Evolutionary conservation across 2,113 vertebrate genomes (phyloP).

Genomic region (Acrocephalus kingi): DNA sequence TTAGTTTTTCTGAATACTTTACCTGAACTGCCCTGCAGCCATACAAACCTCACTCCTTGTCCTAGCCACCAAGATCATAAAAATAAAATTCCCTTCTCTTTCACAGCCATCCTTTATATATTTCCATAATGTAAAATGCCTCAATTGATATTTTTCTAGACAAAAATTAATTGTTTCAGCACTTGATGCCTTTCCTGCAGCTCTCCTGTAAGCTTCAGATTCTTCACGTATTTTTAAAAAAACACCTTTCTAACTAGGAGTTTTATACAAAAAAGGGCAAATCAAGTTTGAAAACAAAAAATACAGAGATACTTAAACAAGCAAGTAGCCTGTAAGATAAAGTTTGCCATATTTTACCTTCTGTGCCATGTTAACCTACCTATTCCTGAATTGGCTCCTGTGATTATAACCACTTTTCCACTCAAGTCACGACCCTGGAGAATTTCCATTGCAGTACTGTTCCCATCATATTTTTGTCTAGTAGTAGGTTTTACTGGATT

Average conservation of each 20-base stretch:
- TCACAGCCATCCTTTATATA: not conserved
- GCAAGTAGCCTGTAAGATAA: not conserved
- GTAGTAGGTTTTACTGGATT: conserved; percentile 81
- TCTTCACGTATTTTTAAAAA: not conserved
- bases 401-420: conserved; percentile 86
- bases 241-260: not conserved
- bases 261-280: not conserved
- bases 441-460: conserved; percentile 90
- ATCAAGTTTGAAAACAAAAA: not conserved
- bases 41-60: not conserved
- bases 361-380: conserved; percentile 74
- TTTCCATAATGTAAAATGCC: not conserved
- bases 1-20: not conserved
- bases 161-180: not conserved
- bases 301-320: not conserved
- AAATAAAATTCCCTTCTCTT: not conserved
- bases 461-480: conserved; percentile 89
- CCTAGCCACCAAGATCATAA: not conserved
- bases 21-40: not conserved
- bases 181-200: not conserved
- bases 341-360: not conserved
- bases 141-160: not conserved
- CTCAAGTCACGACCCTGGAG: conserved; percentile 91
- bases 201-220: not conserved
- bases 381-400: conserved; percentile 91